phyloP scores from a whole-genome alignment of 1,140 invertebrate species.

The Macrobrachium nipponense region DNA sequence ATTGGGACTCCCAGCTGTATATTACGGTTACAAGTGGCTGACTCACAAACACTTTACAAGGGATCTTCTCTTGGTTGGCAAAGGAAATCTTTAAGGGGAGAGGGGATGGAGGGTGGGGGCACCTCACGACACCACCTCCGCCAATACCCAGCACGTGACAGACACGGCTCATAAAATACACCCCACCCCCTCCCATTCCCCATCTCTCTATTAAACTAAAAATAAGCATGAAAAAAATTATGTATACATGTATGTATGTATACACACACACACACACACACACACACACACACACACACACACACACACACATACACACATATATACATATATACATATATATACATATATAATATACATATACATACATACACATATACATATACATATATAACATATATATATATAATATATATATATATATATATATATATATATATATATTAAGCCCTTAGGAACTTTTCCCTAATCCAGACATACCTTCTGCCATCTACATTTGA shows the following conservation, averaged over 20 bases:
- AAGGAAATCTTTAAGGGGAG: too few relatives aligned
- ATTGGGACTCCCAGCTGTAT: too few relatives aligned
- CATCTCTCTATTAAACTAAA: background rate
- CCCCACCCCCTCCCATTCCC: background rate
- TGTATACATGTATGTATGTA: too few relatives aligned
- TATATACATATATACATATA: background rate
- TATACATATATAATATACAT: background rate
- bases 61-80: too few relatives aligned
- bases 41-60: too few relatives aligned
- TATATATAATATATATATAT: constrained; percentile 15
- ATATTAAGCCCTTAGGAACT: background rate
- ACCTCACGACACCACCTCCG: too few relatives aligned
- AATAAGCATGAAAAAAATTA: background rate
- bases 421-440: background rate
- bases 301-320: background rate
- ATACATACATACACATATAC: background rate
- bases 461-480: too few relatives aligned
- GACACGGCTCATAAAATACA: background rate
- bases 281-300: background rate
- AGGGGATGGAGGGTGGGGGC: too few relatives aligned
- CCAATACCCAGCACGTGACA: too few relatives aligned
- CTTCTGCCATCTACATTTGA: too few relatives aligned
- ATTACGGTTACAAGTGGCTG: too few relatives aligned
- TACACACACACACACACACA: background rate
- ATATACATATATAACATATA: background rate